Evolutionary conservation across 2,797 vertebrate genomes (phyloP).

Genomic region (Dromococcyx pavoninus): DNA sequence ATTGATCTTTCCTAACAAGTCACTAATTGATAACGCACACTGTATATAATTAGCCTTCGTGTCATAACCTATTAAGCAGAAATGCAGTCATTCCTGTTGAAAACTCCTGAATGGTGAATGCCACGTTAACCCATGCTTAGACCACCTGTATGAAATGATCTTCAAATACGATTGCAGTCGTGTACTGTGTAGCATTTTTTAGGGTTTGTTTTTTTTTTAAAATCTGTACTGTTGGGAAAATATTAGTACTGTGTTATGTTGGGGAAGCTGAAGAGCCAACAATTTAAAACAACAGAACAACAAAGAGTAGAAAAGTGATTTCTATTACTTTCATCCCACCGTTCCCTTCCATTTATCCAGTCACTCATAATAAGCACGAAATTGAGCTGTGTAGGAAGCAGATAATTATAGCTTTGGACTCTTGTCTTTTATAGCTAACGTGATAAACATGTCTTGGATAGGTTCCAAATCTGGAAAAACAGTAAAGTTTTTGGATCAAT

Average conservation of each 20-base stretch:
- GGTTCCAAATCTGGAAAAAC: not conserved
- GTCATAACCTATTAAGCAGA: not conserved
- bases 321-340: not conserved
- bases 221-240: not conserved
- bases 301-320: not conserved
- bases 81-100: not conserved
- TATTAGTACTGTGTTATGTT: too few species aligned
- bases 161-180: not conserved
- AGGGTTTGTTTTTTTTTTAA: not conserved
- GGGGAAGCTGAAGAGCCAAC: not conserved
- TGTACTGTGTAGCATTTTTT: not conserved
- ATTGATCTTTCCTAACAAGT: constrained; percentile 52
- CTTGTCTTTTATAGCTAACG: not conserved
- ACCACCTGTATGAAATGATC: not conserved
- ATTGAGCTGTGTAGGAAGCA: not conserved
- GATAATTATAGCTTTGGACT: not conserved
- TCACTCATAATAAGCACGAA: not conserved
- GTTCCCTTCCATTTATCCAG: not conserved
- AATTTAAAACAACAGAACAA: not conserved
- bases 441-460: not conserved
- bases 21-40: not conserved
- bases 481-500: not conserved
- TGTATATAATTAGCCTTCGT: not conserved
- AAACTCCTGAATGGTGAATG: not conserved
- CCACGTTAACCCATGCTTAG: not conserved